Percentiles rank a stretch among this genome's conserved stretches.
Evolutionary conservation across 2,113 vertebrate species (phyloP).

Genomic region (Burhinus oedicnemus): DNA sequence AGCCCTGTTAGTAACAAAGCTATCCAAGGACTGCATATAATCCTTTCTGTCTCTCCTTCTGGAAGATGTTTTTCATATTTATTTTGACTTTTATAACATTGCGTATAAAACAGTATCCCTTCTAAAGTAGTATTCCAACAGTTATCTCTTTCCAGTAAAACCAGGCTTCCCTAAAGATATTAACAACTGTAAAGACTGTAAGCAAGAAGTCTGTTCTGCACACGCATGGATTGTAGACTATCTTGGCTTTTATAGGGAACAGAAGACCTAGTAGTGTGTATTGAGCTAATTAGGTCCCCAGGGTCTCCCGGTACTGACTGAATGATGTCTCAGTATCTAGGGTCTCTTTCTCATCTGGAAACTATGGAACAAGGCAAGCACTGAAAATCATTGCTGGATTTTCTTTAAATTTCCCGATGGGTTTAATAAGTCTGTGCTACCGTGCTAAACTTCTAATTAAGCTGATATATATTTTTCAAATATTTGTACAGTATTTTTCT

Average conservation of each 20-base stretch:
- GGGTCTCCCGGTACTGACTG: not conserved
- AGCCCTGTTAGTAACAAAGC: not conserved
- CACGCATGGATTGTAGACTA: not conserved
- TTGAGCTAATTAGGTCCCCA: constrained; percentile 63
- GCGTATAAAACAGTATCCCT: not conserved
- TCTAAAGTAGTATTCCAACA: not conserved
- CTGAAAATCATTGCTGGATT: constrained; percentile 22
- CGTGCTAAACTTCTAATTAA: not conserved
- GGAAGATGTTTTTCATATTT: not conserved
- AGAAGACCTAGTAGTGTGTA: not conserved
- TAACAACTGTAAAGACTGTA: not conserved
- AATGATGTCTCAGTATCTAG: not conserved
- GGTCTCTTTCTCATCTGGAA: constrained; percentile 28
- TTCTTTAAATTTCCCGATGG: constrained; percentile 24
- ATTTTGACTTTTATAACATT: not conserved
- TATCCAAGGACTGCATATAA: not conserved
- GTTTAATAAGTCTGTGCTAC: not conserved
- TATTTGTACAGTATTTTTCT: not conserved
- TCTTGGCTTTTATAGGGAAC: not conserved
- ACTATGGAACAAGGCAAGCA: not conserved
- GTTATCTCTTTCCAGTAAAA: not conserved
- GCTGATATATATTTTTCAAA: not conserved
- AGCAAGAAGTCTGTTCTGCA: not conserved
- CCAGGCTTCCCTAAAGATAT: not conserved
- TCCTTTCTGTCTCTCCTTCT: not conserved